These are phyloP conservation scores for Palythoa grandiflora DNA, from an alignment of 92 coral and sea anemone genomes.

Conservation along the genomic window DNA sequence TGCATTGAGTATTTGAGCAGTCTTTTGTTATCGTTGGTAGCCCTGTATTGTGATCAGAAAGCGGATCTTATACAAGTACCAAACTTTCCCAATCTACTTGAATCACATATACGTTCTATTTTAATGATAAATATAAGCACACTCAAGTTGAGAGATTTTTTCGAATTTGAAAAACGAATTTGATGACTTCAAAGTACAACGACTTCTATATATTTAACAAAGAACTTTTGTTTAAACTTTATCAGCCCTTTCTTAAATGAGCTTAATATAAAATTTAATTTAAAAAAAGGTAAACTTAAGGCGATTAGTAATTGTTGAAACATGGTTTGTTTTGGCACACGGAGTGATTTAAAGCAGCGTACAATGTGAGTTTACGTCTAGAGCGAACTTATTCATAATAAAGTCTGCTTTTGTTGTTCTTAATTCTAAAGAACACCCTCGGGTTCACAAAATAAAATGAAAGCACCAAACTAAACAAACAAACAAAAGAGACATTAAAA, in stretches of 20 bases:
- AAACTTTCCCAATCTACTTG: conserved; percentile 31
- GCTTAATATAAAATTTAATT: not conserved
- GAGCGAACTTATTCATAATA: not conserved
- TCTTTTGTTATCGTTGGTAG: not conserved
- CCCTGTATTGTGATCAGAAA: not conserved
- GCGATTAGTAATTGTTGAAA: conserved; percentile 13
- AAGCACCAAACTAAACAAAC: conserved; percentile 4
- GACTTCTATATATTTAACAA: not conserved
- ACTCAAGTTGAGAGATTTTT: not conserved
- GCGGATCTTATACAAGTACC: not conserved
- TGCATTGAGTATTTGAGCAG: not conserved
- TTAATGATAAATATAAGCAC: conserved; percentile 6
- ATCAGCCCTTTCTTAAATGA: not conserved
- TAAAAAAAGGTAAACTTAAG: not conserved
- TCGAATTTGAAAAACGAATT: not conserved
- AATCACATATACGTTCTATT: not conserved
- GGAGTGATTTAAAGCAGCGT: not conserved
- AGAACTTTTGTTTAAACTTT: not conserved
- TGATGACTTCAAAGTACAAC: not conserved
- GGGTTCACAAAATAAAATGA: not conserved
- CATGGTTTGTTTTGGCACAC: not conserved
- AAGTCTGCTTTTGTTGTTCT: not conserved
- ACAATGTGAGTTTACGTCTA: conserved; percentile 12
- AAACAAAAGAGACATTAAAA: conserved; percentile 14
- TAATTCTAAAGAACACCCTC: conserved; percentile 14